These are phyloP conservation scores for Hoplias malabaricus DNA, from an alignment of 2,113 vertebrate species.

Conservation along the genomic window DNA sequence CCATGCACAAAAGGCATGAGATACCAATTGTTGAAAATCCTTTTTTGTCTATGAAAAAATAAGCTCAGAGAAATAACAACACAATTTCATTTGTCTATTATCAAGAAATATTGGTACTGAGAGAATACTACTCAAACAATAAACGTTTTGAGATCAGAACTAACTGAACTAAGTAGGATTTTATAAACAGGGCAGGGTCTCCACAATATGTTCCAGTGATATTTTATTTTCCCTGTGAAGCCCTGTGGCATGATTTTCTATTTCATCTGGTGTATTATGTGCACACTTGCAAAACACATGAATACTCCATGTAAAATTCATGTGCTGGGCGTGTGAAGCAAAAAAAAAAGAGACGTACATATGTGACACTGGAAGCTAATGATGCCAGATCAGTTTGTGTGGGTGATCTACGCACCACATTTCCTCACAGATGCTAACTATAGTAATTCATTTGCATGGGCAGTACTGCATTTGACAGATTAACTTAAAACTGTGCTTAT, in stretches of 20 bases:
- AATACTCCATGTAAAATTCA: not conserved
- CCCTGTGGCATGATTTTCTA: not conserved
- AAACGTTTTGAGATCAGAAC: too few relatives aligned
- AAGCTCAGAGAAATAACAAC: too few relatives aligned
- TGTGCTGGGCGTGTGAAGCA: not conserved
- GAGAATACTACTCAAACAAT: too few relatives aligned
- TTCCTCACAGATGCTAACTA: not conserved
- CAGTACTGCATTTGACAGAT: not conserved
- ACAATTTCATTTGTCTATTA: too few relatives aligned
- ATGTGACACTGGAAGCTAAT: slow-evolving; percentile 3
- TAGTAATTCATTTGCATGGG: not conserved
- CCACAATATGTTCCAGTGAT: not conserved
- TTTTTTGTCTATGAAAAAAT: too few relatives aligned
- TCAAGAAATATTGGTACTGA: too few relatives aligned
- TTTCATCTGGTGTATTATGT: not conserved
- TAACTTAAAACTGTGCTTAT: not conserved
- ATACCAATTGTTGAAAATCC: too few relatives aligned
- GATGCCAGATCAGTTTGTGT: not conserved
- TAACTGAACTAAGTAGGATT: too few relatives aligned
- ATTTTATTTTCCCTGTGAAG: not conserved
- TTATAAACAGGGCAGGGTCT: not conserved
- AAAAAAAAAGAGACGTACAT: not conserved
- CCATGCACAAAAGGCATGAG: too few relatives aligned
- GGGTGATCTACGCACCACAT: not conserved
- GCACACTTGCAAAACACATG: slow-evolving; percentile 25